Evolutionary conservation across 2,888 invertebrate genomes (phyloP).

Genomic region (Heteromyza rotundicornis): DNA sequence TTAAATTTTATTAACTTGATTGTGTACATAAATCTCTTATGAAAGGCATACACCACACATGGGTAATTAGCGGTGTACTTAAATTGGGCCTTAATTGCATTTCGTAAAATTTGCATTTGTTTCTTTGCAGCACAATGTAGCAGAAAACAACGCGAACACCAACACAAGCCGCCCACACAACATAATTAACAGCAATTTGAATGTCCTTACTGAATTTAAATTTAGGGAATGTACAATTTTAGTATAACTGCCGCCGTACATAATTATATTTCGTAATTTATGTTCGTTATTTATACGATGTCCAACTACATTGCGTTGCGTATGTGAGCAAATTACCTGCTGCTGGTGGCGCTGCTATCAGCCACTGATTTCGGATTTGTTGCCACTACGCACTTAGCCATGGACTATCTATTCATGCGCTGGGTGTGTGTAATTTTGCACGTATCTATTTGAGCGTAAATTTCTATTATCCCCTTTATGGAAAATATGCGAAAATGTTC

Average conservation of each 20-base stretch:
- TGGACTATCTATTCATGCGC: too few relatives aligned
- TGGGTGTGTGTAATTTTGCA: not conserved
- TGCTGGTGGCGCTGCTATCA: too few relatives aligned
- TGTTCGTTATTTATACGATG: constrained; percentile 26
- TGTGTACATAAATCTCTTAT: too few relatives aligned
- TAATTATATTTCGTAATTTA: constrained; percentile 23
- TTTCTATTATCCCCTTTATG: constrained; percentile 30
- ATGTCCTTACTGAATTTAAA: too few relatives aligned
- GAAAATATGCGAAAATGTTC: too few relatives aligned
- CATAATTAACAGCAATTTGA: constrained; percentile 22
- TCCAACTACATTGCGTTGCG: not conserved
- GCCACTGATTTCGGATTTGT: not conserved
- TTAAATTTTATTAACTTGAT: too few relatives aligned
- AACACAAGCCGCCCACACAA: constrained; percentile 3
- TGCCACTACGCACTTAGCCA: too few relatives aligned
- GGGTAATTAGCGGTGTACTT: constrained; percentile 1
- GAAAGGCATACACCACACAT: too few relatives aligned
- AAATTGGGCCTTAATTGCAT: constrained; percentile 22
- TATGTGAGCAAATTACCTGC: constrained; percentile 22
- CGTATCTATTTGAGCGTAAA: constrained; percentile 46
- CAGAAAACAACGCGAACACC: not conserved
- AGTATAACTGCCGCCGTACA: not conserved
- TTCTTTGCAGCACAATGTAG: too few relatives aligned
- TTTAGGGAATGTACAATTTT: too few relatives aligned
- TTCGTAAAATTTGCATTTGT: not conserved